phyloP scores from a whole-genome alignment of 1,140 invertebrate genomes.

The Chrysopa pallens region DNA sequence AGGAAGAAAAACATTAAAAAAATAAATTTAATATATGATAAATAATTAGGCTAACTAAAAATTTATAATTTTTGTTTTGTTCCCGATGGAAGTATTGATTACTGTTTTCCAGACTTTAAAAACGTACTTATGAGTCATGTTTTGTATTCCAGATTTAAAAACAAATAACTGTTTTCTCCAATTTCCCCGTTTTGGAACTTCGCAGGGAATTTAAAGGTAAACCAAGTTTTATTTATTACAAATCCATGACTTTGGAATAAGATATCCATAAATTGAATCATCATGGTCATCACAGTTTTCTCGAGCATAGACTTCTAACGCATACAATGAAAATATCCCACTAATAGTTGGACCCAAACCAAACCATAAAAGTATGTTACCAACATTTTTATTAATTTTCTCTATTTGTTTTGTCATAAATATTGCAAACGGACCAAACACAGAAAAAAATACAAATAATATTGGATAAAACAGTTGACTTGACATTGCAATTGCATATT shows the following conservation, averaged over 20 bases:
- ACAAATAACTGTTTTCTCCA: too few relatives aligned
- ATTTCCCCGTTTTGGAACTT: too few relatives aligned
- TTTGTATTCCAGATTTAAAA: too few relatives aligned
- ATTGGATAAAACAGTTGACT: constrained; percentile 79
- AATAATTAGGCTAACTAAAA: too few relatives aligned
- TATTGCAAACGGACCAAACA: constrained; percentile 31
- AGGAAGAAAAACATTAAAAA: too few relatives aligned
- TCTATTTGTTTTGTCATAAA: constrained; percentile 32
- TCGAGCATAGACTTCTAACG: constrained; percentile 71
- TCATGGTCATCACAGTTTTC: constrained; percentile 42
- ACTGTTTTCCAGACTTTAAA: too few relatives aligned
- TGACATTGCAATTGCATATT: constrained; percentile 60
- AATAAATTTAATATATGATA: too few relatives aligned
- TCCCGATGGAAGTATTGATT: too few relatives aligned
- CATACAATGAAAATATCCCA: constrained; percentile 55
- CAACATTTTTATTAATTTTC: constrained; percentile 23
- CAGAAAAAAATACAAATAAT: constrained; percentile 50
- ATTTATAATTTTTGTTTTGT: too few relatives aligned
- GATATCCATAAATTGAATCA: constrained; percentile 23
- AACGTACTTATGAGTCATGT: too few relatives aligned
- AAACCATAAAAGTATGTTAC: constrained; percentile 72
- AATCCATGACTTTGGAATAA: constrained; percentile 38
- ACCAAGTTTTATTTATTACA: constrained; percentile 22
- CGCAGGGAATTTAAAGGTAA: too few relatives aligned
- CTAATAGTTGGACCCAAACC: constrained; percentile 59